These are phyloP conservation scores for Pocillopora damicornis DNA, from an alignment of 64 coral and sea anemone genomes.

Conservation along the genomic window DNA sequence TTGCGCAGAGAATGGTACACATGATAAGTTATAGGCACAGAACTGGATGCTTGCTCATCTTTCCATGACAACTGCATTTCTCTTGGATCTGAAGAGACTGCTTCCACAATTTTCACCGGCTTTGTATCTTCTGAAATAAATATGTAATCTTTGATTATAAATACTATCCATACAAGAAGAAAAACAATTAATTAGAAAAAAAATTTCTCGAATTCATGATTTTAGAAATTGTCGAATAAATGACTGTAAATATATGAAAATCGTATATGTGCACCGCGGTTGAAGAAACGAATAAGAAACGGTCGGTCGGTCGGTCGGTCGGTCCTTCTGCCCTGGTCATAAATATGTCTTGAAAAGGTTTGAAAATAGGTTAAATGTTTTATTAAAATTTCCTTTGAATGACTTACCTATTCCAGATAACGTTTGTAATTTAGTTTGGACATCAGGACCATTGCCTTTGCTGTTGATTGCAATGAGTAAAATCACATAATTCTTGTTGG, in stretches of 20 bases:
- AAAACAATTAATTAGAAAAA: too few species aligned
- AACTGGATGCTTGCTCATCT: neutral
- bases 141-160: neutral
- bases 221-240: too few species aligned
- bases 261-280: too few species aligned
- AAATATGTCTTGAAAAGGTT: too few species aligned
- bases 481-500: constrained; percentile 42
- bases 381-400: neutral
- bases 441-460: constrained; percentile 27
- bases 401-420: neutral
- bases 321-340: too few species aligned
- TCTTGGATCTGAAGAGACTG: constrained; percentile 9
- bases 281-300: too few species aligned
- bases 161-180: neutral
- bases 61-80: constrained; percentile 34
- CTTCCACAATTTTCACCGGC: constrained; percentile 31
- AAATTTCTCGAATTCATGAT: too few species aligned
- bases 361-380: too few species aligned
- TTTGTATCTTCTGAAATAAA: neutral
- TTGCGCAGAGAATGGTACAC: constrained; percentile 19
- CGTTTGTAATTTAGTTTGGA: neutral
- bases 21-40: constrained; percentile 21
- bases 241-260: too few species aligned
- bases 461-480: constrained; percentile 49
- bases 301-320: too few species aligned